These are phyloP conservation scores for Scrobipalpa atriplicella DNA, from an alignment of 2,888 invertebrate species.

Conservation along the genomic window DNA sequence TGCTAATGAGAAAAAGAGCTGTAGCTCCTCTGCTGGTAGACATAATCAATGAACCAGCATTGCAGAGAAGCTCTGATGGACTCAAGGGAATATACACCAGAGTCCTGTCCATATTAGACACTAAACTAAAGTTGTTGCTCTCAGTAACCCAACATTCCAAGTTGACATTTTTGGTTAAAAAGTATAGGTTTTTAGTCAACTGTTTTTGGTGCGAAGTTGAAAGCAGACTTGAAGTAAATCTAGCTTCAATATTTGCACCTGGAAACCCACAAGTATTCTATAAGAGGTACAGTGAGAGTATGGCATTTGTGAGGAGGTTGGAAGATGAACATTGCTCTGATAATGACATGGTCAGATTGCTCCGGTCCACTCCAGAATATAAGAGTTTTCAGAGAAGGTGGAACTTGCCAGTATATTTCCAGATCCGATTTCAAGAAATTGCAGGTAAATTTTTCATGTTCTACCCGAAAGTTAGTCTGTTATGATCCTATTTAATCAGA, in stretches of 20 bases:
- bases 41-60: constrained; percentile 86
- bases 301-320: constrained; percentile 88
- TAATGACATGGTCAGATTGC: constrained; percentile 80
- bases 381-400: constrained; percentile 92
- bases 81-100: constrained; percentile 88
- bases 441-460: constrained; percentile 78
- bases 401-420: constrained; percentile 98
- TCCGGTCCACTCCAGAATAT: constrained; percentile 87
- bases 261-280: constrained; percentile 96
- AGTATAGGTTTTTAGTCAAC: constrained; percentile 85
- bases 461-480: background rate
- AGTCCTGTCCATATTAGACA: constrained; percentile 87
- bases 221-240: constrained; percentile 89
- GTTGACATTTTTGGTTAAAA: constrained; percentile 64
- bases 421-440: constrained; percentile 97
- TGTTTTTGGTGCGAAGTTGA: constrained; percentile 95
- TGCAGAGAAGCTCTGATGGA: constrained; percentile 84
- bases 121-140: constrained; percentile 83
- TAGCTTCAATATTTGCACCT: constrained; percentile 94
- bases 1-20: constrained; percentile 85
- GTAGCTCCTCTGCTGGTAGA: constrained; percentile 86
- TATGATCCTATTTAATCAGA: too few relatives aligned
- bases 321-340: constrained; percentile 84
- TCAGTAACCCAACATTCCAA: constrained; percentile 79
- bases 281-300: constrained; percentile 90